These are phyloP conservation scores for Eurystomus gularis DNA, from an alignment of 2,113 vertebrate species.

Conservation along the genomic window DNA sequence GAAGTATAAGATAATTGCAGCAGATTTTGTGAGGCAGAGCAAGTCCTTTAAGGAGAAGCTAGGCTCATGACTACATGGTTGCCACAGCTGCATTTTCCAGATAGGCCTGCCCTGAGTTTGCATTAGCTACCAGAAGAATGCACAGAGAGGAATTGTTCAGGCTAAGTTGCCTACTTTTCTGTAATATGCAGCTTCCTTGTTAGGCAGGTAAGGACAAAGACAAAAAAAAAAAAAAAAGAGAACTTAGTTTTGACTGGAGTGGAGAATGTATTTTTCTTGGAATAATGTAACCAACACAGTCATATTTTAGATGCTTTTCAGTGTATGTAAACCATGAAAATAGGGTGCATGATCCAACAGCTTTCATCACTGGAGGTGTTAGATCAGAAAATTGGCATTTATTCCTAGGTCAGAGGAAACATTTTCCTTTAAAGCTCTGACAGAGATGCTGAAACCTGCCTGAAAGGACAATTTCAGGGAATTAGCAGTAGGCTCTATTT, in stretches of 20 bases:
- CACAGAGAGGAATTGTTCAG: background rate
- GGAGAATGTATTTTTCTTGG: background rate
- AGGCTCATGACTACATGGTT: background rate
- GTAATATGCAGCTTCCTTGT: background rate
- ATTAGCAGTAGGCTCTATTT: background rate
- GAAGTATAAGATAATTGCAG: background rate
- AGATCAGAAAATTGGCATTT: background rate
- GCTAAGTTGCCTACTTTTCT: background rate
- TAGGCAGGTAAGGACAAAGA: background rate
- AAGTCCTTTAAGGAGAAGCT: background rate
- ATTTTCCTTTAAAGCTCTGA: background rate
- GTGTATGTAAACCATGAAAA: background rate
- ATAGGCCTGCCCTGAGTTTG: background rate
- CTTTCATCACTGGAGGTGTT: background rate
- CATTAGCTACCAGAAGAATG: fast-evolving
- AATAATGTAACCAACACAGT: background rate
- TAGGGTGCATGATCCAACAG: background rate
- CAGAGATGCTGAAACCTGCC: background rate
- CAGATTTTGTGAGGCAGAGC: background rate
- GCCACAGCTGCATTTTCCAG: background rate
- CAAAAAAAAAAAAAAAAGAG: background rate
- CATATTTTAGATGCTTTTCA: background rate
- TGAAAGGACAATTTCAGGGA: background rate
- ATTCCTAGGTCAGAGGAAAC: background rate
- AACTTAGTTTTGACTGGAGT: background rate